Base-by-base conservation (phyloP, 2,888 invertebrate species). In the Nephrotoma flavescens region DNA sequence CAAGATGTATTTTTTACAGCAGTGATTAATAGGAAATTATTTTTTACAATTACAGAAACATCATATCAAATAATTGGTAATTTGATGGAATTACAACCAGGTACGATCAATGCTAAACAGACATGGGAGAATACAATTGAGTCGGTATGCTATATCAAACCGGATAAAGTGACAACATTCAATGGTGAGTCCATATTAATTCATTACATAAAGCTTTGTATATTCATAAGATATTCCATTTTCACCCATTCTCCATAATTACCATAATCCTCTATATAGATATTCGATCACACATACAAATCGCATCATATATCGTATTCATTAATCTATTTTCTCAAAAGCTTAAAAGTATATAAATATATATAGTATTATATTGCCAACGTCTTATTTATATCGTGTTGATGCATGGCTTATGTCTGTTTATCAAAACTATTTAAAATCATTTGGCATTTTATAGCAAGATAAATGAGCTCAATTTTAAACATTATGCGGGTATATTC, bases 81-180 rank as follows among this genome's bases (percentile, higher is more conserved):
- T 19, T 41, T 42, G 19, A 85, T 85, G n/a, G 89, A 90, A 12
- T 88, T 91, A 1, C 90, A 91, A 86, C 90, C 90, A 87, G 91
- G 91, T 87, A 90, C 89, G 45, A 91, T 91, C 87, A 91, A 91
- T 88, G 90, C 91, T 85, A 91, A 90, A 87, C 91, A 92, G 88
- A 92, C 91, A 89, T 92, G 91, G 92, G 91, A 92, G 88, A 91
- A 91, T 19, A 92, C 91, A 41, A 89, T 91, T 4, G 91, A 91
- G 88, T 91, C 91, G 44, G 90, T 91, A 86, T 91, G 91, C 87
- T 91, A 90, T 89, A 90, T 91, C 87, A 90, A 90, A 87, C 87
- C 86, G 83, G 86, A 87, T 2, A 87, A 86, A 85, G 83, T 42
- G 44, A 71, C 85, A 9, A 12, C 41, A 42, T 11, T 15, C 0